Evolutionary conservation across 2,113 vertebrate genomes (phyloP).

Genomic region (Petromus typicus): DNA sequence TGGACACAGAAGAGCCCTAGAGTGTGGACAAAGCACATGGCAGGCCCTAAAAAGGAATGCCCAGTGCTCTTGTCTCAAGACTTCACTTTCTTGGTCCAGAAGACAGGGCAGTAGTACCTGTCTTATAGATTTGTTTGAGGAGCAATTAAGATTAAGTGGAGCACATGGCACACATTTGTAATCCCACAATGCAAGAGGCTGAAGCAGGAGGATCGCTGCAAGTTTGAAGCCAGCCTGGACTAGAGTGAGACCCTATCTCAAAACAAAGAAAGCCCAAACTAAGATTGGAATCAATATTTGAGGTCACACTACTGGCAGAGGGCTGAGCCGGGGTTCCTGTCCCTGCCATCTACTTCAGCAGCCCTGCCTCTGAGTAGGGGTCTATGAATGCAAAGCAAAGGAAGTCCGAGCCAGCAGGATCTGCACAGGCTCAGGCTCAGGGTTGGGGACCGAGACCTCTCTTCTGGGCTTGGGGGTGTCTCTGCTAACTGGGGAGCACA

Average conservation of each 20-base stretch:
- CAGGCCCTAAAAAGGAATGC: not conserved
- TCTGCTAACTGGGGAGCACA: not conserved
- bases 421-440: not conserved
- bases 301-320: not conserved
- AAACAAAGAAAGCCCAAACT: not conserved
- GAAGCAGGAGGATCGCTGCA: not conserved
- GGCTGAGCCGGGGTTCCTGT: not conserved
- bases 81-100: not conserved
- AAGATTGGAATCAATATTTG: not conserved
- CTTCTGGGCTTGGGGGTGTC: not conserved
- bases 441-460: not conserved
- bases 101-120: not conserved
- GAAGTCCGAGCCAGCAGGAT: not conserved
- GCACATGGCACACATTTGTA: not conserved
- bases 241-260: not conserved
- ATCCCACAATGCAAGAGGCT: not conserved
- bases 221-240: not conserved
- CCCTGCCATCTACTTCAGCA: not conserved
- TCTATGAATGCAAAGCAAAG: not conserved
- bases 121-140: slow-evolving; percentile 18
- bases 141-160: not conserved
- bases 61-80: not conserved
- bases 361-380: not conserved
- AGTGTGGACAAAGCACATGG: not conserved
- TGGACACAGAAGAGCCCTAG: not conserved